Conservation (phyloP, 2,113 vertebrate genomes). For the Cricetomys ansorgei region DNA sequence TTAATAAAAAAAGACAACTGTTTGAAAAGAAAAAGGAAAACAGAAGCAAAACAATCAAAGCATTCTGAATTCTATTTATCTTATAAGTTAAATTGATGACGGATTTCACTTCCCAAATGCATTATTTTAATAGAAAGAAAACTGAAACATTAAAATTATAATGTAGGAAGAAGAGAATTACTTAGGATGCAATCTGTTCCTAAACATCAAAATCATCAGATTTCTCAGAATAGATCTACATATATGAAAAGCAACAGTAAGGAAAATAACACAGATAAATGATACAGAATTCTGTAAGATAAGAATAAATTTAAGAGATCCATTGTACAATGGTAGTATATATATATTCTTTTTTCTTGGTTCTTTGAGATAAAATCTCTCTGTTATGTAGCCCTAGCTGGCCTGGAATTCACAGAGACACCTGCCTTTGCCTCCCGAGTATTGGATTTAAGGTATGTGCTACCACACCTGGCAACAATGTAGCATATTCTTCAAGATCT, state of each 20-base stretch:
- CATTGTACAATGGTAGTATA: background rate
- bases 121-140: conserved; percentile 53
- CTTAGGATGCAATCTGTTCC: conserved; percentile 15
- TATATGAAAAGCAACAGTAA: conserved; percentile 42
- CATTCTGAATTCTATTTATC: conserved; percentile 11
- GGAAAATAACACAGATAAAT: background rate
- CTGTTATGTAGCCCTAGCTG: background rate
- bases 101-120: background rate
- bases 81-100: conserved; percentile 19
- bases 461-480: background rate
- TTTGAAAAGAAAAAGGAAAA: conserved; percentile 52
- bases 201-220: conserved; percentile 47
- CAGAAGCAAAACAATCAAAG: conserved; percentile 34
- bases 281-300: background rate
- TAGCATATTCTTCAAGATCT: background rate
- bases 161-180: background rate
- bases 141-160: conserved; percentile 20
- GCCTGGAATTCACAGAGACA: background rate
- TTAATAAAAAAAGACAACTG: conserved; percentile 34
- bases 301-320: background rate
- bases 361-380: background rate
- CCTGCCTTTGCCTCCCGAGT: background rate
- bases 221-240: conserved; percentile 1
- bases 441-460: background rate
- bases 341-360: background rate